These are phyloP conservation scores for Scaptomyza montana DNA, from an alignment of 1,140 invertebrate species.

Conservation along the genomic window DNA sequence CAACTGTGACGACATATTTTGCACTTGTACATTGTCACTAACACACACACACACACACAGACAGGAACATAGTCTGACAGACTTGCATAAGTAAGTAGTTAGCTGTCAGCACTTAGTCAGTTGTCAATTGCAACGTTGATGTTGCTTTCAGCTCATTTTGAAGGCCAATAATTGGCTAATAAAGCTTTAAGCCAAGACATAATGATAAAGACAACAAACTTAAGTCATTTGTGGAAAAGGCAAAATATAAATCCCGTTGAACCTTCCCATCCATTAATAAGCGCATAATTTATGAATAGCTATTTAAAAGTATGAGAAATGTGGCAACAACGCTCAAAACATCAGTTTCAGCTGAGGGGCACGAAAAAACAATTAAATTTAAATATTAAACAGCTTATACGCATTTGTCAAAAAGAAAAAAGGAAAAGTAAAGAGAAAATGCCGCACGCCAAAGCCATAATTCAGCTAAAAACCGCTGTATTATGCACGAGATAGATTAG, in stretches of 20 bases:
- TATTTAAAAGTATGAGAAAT: conserved; percentile 41
- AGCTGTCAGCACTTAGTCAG: conserved; percentile 58
- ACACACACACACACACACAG: conserved; percentile 20
- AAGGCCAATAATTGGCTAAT: conserved; percentile 47
- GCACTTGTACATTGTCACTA: conserved; percentile 69
- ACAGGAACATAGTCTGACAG: not conserved
- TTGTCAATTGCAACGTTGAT: conserved; percentile 50
- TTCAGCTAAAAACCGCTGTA: conserved; percentile 61
- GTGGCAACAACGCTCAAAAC: no score
- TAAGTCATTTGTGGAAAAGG: no score
- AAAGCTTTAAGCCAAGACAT: conserved; percentile 57
- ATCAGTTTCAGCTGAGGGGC: conserved; percentile 16
- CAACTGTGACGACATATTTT: conserved; percentile 81
- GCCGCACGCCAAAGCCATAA: conserved; percentile 65
- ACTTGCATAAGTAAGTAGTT: conserved; percentile 64
- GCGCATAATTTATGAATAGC: conserved; percentile 65
- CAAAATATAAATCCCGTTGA: conserved; percentile 21
- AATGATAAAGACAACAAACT: conserved; percentile 23
- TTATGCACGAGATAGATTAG: conserved; percentile 12
- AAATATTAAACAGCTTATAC: conserved; percentile 76
- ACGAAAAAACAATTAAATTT: conserved; percentile 80
- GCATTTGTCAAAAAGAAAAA: conserved; percentile 70
- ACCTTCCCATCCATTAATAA: conserved; percentile 70
- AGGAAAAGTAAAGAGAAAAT: conserved; percentile 3
- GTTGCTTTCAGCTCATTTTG: conserved; percentile 41